phyloP scores from a whole-genome alignment of 2,888 invertebrate genomes.

The Dicyrtoma fusca region DNA sequence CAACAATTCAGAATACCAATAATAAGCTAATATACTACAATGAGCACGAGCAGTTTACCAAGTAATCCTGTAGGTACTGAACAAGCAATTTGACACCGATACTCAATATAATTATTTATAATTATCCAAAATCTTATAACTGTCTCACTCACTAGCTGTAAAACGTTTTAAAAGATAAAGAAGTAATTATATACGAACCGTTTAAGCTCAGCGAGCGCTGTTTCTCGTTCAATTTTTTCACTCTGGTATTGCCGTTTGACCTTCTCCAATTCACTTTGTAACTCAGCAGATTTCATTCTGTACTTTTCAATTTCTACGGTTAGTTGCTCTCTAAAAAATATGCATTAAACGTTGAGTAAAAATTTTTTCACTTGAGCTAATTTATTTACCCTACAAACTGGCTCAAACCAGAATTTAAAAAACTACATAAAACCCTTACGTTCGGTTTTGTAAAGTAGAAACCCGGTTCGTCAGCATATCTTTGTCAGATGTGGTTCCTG shows the following conservation, averaged over 20 bases:
- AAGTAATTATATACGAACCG: constrained; percentile 41
- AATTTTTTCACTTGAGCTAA: background rate
- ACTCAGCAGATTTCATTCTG: constrained; percentile 49
- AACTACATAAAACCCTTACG: constrained; percentile 40
- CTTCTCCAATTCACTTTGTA: constrained; percentile 51
- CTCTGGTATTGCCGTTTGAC: constrained; percentile 45
- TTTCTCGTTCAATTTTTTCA: constrained; percentile 51
- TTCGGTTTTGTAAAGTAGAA: constrained; percentile 42
- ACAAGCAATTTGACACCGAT: no score
- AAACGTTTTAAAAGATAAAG: no score
- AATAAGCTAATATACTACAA: no score
- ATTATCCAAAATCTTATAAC: no score
- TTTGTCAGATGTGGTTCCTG: constrained; percentile 42
- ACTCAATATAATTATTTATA: no score
- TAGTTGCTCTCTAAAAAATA: constrained; percentile 46
- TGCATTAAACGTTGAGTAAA: background rate
- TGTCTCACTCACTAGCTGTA: no score
- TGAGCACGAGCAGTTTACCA: no score
- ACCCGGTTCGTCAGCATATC: constrained; percentile 40
- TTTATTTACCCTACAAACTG: background rate
- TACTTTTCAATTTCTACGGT: constrained; percentile 47
- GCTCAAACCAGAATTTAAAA: no score
- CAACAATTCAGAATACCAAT: no score
- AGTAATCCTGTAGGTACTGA: no score
- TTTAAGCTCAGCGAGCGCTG: constrained; percentile 46